Evolutionary conservation across 2,888 invertebrate genomes (phyloP).

Genomic region (Halocaridina rubra): DNA sequence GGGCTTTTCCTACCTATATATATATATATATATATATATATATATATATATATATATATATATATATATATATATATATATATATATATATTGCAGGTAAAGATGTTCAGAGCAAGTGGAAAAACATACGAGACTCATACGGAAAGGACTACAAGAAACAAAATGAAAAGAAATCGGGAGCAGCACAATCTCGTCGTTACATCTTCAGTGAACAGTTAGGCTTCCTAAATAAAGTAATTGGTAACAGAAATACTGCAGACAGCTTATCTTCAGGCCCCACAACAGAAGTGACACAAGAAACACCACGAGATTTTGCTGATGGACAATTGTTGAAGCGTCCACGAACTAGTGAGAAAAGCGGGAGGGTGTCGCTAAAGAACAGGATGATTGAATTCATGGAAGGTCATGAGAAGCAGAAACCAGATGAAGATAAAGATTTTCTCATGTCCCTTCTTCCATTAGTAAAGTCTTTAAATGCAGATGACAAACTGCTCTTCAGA

Average conservation of each 20-base stretch:
- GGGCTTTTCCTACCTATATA: background rate
- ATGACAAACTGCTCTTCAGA: slow-evolving; percentile 27
- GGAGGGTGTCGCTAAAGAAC: background rate
- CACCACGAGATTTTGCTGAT: background rate
- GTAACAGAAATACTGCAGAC: background rate
- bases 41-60: background rate
- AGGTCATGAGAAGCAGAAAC: slow-evolving; percentile 18
- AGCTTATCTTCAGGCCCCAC: background rate
- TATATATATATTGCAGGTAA: slow-evolving; percentile 3
- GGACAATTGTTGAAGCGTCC: background rate
- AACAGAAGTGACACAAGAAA: background rate
- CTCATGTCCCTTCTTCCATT: slow-evolving; percentile 24
- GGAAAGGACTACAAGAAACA: slow-evolving; percentile 17
- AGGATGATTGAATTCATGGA: slow-evolving; percentile 24
- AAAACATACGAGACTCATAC: slow-evolving; percentile 15
- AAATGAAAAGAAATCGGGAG: slow-evolving; percentile 11
- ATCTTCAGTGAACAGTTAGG: background rate
- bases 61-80: background rate
- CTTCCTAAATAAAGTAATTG: background rate
- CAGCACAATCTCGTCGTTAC: background rate
- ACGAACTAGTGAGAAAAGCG: background rate
- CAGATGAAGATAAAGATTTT: slow-evolving; percentile 12
- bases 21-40: slow-evolving; percentile 15
- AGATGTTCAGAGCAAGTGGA: slow-evolving; percentile 21
- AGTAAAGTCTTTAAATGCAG: slow-evolving; percentile 16